A percentile compares a stretch with the other conserved stretches of the same genome.
phyloP scores from a whole-genome alignment of 1,140 invertebrate genomes.

The Goniozus legneri region DNA sequence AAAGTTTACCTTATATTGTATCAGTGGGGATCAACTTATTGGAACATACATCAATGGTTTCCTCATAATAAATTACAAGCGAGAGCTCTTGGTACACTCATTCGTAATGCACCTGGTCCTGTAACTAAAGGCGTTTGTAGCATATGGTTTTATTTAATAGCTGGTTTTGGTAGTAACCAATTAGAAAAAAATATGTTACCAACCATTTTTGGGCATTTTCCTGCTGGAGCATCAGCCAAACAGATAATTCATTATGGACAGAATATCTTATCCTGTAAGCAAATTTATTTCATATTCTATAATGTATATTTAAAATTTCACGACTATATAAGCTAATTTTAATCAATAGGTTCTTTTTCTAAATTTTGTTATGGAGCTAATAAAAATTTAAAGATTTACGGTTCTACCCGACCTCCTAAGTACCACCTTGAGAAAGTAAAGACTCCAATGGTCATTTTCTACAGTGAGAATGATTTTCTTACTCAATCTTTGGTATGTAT shows the following conservation, averaged over 20 bases:
- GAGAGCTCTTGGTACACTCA: conserved; percentile 35
- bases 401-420: conserved; percentile 47
- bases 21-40: conserved; percentile 47
- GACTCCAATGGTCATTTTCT: conserved; percentile 65
- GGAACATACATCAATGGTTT: conserved; percentile 49
- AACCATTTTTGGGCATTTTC: conserved; percentile 66
- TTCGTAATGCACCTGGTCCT: conserved; percentile 42
- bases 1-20: conserved; percentile 18
- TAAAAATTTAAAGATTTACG: conserved; percentile 53
- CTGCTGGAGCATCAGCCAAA: conserved; percentile 68
- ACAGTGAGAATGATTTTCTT: conserved; percentile 70
- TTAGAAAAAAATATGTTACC: conserved; percentile 53
- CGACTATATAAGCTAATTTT: conserved; percentile 1
- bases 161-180: conserved; percentile 50
- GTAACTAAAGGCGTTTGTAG: conserved; percentile 41
- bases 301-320: conserved; percentile 2
- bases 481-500: conserved; percentile 53
- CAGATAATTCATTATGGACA: conserved; percentile 65
- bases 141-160: conserved; percentile 44
- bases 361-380: conserved; percentile 56
- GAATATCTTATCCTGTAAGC: conserved; percentile 46
- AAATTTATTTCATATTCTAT: background rate
- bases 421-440: conserved; percentile 55
- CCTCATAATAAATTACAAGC: conserved; percentile 43
- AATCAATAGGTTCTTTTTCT: conserved; percentile 46